phyloP scores from a whole-genome alignment of 2,888 invertebrate species.

The Volucella inanis region DNA sequence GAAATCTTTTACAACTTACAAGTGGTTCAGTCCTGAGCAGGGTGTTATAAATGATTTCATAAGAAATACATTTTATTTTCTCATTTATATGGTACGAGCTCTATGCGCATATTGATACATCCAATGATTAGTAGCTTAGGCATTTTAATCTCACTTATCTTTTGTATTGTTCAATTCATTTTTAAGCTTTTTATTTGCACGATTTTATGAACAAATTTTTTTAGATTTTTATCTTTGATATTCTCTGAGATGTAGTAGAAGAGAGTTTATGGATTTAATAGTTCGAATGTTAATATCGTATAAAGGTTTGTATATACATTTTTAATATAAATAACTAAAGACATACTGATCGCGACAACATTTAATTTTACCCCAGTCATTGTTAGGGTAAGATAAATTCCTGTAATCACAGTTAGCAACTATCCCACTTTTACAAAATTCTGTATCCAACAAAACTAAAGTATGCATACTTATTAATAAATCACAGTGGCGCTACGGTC shows the following conservation, averaged over 20 bases:
- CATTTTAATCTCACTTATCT: conserved; percentile 36
- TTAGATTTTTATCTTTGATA: conserved; percentile 1
- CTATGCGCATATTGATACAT: conserved; percentile 47
- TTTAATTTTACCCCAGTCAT: too few relatives aligned
- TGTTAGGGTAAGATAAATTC: too few relatives aligned
- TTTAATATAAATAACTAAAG: conserved; percentile 6
- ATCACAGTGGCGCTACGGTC: too few relatives aligned
- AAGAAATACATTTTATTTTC: not conserved
- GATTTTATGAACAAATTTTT: conserved; percentile 8
- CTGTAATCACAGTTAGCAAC: too few relatives aligned
- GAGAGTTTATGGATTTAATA: conserved; percentile 23
- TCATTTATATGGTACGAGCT: conserved; percentile 17
- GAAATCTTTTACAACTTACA: not conserved
- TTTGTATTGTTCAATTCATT: conserved; percentile 2
- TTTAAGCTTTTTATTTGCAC: not conserved
- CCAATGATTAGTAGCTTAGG: conserved; percentile 65
- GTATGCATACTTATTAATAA: too few relatives aligned
- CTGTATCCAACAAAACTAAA: too few relatives aligned
- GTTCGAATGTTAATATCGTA: conserved; percentile 2
- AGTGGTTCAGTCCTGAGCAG: conserved; percentile 14
- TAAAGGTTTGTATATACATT: conserved; percentile 37
- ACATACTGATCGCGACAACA: too few relatives aligned
- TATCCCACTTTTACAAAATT: too few relatives aligned
- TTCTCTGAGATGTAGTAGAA: conserved; percentile 4
- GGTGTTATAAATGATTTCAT: conserved; percentile 30